phyloP scores from a whole-genome alignment of 2,113 vertebrate genomes.

The Pomatostomus ruficeps region DNA sequence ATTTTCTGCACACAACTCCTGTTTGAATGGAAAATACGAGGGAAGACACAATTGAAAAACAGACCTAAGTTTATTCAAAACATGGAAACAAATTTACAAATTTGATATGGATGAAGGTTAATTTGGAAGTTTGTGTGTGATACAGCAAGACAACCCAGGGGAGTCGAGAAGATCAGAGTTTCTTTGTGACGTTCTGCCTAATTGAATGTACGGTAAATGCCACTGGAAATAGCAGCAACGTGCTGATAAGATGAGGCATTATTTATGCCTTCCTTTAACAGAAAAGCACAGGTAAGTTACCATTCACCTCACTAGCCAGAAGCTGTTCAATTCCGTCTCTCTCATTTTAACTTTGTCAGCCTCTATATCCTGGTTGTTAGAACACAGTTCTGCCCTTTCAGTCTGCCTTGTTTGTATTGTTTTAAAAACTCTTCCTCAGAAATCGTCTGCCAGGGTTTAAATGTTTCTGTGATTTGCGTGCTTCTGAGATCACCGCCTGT shows the following conservation, averaged over 20 bases:
- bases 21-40: neutral
- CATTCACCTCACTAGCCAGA: neutral
- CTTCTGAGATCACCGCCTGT: neutral
- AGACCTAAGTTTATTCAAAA: neutral
- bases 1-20: neutral
- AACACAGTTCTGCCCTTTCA: neutral
- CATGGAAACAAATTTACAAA: neutral
- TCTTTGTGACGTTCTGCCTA: neutral
- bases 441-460: neutral
- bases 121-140: neutral
- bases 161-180: neutral
- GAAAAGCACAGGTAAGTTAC: neutral
- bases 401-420: neutral
- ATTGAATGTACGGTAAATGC: neutral
- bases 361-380: neutral
- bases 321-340: neutral
- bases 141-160: neutral
- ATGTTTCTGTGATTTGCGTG: neutral
- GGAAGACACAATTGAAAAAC: neutral
- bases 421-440: neutral
- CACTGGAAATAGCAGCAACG: neutral
- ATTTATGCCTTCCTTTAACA: neutral
- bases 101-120: neutral
- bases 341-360: neutral
- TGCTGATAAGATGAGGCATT: neutral